A percentile compares a stretch with the other conserved stretches of the same genome.
Evolutionary conservation across 2,113 vertebrate species (phyloP).

Genomic region (Neogale vison): DNA sequence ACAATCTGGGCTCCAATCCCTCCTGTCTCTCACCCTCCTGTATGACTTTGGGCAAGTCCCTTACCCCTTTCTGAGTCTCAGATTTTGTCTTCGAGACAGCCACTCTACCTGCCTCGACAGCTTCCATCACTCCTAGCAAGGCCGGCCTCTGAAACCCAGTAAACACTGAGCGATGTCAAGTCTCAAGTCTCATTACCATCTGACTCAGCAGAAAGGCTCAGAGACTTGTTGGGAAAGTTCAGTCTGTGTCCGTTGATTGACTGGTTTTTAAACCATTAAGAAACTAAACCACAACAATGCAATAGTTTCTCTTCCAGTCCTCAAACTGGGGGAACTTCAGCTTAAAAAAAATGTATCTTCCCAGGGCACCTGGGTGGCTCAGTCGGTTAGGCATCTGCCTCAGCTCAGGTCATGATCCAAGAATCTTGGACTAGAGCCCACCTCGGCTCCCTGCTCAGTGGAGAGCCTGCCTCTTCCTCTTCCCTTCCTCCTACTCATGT

Average conservation of each 20-base stretch:
- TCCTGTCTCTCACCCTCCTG: neutral
- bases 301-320: neutral
- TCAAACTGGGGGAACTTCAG: neutral
- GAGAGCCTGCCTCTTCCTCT: neutral
- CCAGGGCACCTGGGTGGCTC: neutral
- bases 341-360: neutral
- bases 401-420: neutral
- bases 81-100: neutral
- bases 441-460: neutral
- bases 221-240: neutral
- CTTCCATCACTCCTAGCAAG: neutral
- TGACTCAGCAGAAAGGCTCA: neutral
- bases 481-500: neutral
- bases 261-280: constrained; percentile 12
- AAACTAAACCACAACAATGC: neutral
- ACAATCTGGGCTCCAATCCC: too few relatives aligned
- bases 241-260: neutral
- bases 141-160: neutral
- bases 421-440: neutral
- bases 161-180: neutral
- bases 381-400: neutral
- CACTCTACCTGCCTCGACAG: neutral
- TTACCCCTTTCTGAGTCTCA: neutral
- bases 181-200: neutral
- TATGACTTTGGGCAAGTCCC: neutral